Evolutionary conservation across 2,797 vertebrate genomes (phyloP), one percentile per base, ranked within the genome.

Genomic region (Sternarchorhynchus goeldii): DNA sequence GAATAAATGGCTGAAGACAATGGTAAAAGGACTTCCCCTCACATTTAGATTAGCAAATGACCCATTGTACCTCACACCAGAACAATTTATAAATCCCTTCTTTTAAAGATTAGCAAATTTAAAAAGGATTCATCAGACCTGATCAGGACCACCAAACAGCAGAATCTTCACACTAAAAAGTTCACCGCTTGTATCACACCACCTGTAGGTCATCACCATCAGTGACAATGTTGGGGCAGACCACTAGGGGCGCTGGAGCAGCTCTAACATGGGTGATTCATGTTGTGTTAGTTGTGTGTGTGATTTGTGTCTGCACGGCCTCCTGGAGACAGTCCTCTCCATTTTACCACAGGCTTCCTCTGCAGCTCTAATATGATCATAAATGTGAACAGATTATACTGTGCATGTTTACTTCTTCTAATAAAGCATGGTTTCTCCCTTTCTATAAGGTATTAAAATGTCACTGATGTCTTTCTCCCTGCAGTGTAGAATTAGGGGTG

Each of bases 1-100:
- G 71, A 87, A 85, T 58, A 86, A 91, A 83, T 86, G 87, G 90
- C 86, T 86, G 83, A 84, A 85, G 81, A 85, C 84, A 86, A 59
- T 81, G 82, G 39, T 87, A 84, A 85, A 86, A 82, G 81, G 81
- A 60, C 6, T 5, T 16, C 56, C 56, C 50, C 41, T 80, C 57
- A 45, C 32, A n/a, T 68, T 29, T 68, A 59, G 6, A 71, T 16
- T 36, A 56, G 64, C n/a, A 36, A 20, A 45, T 72, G 57, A 75
- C 45, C 12, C 18, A 5, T 21, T 20, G 0, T 60, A 4, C 53
- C 60, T 55, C 12, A 55, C 45, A 55, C 50, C 25, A 16, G 34
- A 12, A 50, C 45, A 50, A 12, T 12, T 50, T 10, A 50, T 14
- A 50, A 7, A 45, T 45, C 10, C 7, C 10, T 45, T 8, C 45